These are phyloP conservation scores for Cirrhinus mrigala DNA, from an alignment of 2,797 vertebrate species.

Conservation along the genomic window DNA sequence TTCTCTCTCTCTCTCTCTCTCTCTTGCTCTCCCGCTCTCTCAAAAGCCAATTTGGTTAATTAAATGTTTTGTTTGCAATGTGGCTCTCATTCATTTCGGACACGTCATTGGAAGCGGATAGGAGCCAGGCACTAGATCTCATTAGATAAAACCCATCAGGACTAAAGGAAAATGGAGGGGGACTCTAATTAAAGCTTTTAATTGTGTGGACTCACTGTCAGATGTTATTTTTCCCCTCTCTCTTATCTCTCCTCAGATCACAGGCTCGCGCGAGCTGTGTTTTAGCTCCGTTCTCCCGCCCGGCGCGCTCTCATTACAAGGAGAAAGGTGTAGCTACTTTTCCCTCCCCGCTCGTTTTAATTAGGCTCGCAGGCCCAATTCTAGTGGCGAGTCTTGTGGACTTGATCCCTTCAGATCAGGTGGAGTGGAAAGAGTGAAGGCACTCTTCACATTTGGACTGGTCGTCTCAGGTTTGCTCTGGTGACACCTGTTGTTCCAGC, in stretches of 20 bases:
- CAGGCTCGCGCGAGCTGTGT: constrained; percentile 82
- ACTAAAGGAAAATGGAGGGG: constrained; percentile 98
- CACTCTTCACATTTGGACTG: constrained; percentile 73
- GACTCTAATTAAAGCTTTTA: constrained; percentile 99
- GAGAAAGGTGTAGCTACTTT: constrained; percentile 76
- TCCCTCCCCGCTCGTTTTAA: constrained; percentile 75
- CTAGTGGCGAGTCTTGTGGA: constrained; percentile 77
- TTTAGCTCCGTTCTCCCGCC: constrained; percentile 78
- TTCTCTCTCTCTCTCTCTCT: constrained; percentile 51
- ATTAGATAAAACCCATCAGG: constrained; percentile 99
- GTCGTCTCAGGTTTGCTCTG: constrained; percentile 62
- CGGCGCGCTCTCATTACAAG: constrained; percentile 77
- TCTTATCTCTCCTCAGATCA: constrained; percentile 91
- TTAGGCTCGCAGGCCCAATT: constrained; percentile 77
- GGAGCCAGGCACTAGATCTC: constrained; percentile 99
- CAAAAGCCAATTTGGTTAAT: constrained; percentile 99
- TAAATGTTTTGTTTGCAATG: constrained; percentile 99
- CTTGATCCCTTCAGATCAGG: constrained; percentile 72
- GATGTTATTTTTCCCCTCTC: constrained; percentile 76
- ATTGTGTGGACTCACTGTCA: constrained; percentile 98
- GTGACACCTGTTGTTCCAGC: constrained; percentile 56
- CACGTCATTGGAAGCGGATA: constrained; percentile 97
- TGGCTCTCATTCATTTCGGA: constrained; percentile 99
- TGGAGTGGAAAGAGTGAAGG: constrained; percentile 67
- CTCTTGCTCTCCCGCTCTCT: constrained; percentile 76